Evolutionary conservation across 2,797 vertebrate genomes (phyloP).

Genomic region (Phoebastria nigripes): DNA sequence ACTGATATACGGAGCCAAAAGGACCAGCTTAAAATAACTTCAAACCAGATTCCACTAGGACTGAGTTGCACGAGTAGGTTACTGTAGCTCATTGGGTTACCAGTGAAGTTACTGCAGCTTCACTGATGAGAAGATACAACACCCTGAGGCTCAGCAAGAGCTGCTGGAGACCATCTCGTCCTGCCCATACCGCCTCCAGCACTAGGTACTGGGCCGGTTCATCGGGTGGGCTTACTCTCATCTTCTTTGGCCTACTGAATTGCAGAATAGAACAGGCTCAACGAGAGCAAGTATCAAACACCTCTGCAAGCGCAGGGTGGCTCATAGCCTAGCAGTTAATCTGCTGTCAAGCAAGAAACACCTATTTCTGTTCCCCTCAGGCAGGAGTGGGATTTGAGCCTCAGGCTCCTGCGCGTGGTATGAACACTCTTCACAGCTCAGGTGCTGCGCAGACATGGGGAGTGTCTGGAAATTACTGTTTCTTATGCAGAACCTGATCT

Average conservation of each 20-base stretch:
- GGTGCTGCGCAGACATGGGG: background rate
- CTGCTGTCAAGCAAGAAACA: fast-evolving
- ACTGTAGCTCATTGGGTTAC: background rate
- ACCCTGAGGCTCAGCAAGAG: background rate
- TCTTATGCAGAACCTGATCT: background rate
- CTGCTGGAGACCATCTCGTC: background rate
- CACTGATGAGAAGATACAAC: background rate
- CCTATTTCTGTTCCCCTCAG: background rate
- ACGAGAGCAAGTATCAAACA: no score
- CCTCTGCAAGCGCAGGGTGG: background rate
- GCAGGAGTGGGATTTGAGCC: background rate
- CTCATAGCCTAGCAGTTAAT: background rate
- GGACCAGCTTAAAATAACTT: background rate
- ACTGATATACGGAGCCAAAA: background rate
- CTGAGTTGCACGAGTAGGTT: background rate
- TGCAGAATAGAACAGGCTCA: background rate
- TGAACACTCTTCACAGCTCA: background rate
- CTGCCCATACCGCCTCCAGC: background rate
- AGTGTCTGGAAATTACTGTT: background rate
- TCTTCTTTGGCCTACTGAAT: background rate
- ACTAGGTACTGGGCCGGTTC: background rate
- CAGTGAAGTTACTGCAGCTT: background rate
- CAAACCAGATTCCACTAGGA: background rate
- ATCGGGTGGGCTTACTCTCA: background rate
- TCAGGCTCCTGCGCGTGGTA: background rate